Evolutionary conservation across 2,888 invertebrate genomes (phyloP), one percentile per base, ranked within the genome.

Genomic region (Tolmerus cingulatus): DNA sequence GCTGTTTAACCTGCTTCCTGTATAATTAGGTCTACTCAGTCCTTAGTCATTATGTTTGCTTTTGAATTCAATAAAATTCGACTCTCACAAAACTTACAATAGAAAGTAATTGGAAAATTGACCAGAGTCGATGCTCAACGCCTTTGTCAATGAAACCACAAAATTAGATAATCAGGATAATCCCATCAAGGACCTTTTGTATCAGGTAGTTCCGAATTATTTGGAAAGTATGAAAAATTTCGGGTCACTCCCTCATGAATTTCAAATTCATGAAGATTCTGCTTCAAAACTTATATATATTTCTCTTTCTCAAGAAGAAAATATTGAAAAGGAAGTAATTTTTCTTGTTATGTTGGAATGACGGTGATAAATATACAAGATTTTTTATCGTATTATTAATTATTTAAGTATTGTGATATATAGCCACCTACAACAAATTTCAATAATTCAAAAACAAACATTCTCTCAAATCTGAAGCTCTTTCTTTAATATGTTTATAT

Each of bases 131-230:
- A 16, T 79, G 37, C 19, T 40, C 81, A 66, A 37, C n/a, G 87
- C 77, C 85, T 82, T 88, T 88, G 88, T 87, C 88, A 87, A 86
- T 55, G 34, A 87, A 88, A 88, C 88, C 88, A 81, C 88, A 87
- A 88, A 88, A 88, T 88, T 88, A 79, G 88, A 88, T 88, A 87
- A 88, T 88, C 86, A 51, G 86, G 86, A 86, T 86, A 86, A 86
- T 86, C 86, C 86, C 30, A 7, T 76, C 27, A 37, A 86, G 76
- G 19, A 46, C 43, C 74, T 34, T 43, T 74, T 86, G 40, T 74
- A 8, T 55, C 23, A 27, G 74, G 46, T 43, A 27, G 19, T 51
- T 66, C 9, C 66, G 9, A 51, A 1, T 30, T 74, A 74, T 74
- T 85, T 74, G 14, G 27, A 46, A 51, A 46, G 23, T 40, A 74